Evolutionary conservation across 2,113 vertebrate genomes (phyloP).

Genomic region (Lepisosteus oculatus): DNA sequence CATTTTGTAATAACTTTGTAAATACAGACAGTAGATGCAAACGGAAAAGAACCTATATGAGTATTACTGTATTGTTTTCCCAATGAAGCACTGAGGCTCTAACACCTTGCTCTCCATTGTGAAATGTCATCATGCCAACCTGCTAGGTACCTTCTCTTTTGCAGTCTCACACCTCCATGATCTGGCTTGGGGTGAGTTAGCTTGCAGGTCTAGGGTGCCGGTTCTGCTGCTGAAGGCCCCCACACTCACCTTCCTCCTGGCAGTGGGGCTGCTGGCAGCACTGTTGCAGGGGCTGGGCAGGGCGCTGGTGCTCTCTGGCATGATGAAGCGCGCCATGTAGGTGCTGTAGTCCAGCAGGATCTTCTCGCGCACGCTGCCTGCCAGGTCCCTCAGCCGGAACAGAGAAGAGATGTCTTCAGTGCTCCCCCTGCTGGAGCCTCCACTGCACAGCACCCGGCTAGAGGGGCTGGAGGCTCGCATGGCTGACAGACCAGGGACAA

Average conservation of each 20-base stretch:
- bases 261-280: conserved; percentile 53
- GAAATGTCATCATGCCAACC: no score
- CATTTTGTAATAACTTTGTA: no score
- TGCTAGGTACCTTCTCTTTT: no score
- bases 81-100: no score
- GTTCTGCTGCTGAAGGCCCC: neutral
- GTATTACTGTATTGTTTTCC: no score
- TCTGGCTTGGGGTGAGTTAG: no score
- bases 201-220: no score
- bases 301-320: conserved; percentile 34
- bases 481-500: neutral
- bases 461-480: conserved; percentile 15
- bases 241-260: conserved; percentile 46
- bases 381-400: conserved; percentile 39
- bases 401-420: conserved; percentile 56
- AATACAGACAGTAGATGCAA: no score
- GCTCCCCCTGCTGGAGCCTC: conserved; percentile 58
- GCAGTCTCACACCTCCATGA: no score
- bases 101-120: no score
- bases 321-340: conserved; percentile 74
- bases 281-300: conserved; percentile 54
- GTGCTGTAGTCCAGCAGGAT: conserved; percentile 66
- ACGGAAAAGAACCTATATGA: no score
- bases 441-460: conserved; percentile 26
- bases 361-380: conserved; percentile 42